phyloP scores from a whole-genome alignment of 2,888 invertebrate genomes.

The Pristionchus japonicus region DNA sequence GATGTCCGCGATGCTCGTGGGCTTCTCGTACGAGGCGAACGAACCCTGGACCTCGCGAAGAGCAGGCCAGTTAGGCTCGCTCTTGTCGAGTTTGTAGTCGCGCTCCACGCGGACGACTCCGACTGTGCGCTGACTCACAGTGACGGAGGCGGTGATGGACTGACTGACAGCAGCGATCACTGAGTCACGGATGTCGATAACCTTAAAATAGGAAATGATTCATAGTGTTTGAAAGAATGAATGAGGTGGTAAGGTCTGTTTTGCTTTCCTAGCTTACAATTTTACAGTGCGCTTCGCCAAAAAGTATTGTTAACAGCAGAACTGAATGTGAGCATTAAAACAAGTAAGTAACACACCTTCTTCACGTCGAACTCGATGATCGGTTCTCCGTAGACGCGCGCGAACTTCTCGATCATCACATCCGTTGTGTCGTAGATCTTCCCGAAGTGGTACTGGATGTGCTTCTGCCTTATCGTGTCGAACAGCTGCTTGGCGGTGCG shows the following conservation, averaged over 20 bases:
- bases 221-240: too few species aligned
- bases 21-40: conserved; percentile 25
- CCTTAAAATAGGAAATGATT: too few species aligned
- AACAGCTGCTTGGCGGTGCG: conserved; percentile 26
- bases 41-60: background rate
- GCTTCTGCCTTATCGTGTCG: background rate
- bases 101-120: background rate
- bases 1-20: background rate
- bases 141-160: conserved; percentile 1
- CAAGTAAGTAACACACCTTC: too few species aligned
- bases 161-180: conserved; percentile 47
- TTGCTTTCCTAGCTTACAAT: too few species aligned
- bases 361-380: conserved; percentile 50
- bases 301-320: too few species aligned
- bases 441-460: conserved; percentile 52
- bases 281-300: too few species aligned
- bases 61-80: background rate
- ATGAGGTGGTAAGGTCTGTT: too few species aligned
- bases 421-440: conserved; percentile 48
- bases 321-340: too few species aligned
- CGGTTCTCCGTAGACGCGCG: conserved; percentile 46
- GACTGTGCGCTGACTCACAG: background rate
- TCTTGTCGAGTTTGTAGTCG: background rate
- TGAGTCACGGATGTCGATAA: conserved; percentile 41
- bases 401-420: conserved; percentile 48